Evolutionary conservation across 2,113 vertebrate species (phyloP), one percentile per base, ranked within the genome.

Genomic region (Condylura cristata): DNA sequence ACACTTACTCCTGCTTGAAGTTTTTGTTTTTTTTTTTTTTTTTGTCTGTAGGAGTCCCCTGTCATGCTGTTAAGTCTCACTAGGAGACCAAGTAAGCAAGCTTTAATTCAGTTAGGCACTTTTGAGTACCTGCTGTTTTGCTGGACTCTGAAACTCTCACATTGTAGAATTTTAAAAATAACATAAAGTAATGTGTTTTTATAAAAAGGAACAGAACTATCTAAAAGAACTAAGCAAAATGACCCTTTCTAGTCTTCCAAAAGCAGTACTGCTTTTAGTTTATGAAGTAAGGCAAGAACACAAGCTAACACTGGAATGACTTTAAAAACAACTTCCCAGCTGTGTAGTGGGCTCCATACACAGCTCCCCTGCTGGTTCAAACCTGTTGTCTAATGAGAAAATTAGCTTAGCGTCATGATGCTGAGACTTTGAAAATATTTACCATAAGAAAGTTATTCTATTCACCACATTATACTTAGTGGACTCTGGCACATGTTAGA

Each of bases 341-440:
- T 26, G 24, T 37, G n/a, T 26, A 16, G n/a, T 39, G 37, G 20
- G 17, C 16, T 26, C 34, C 11, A 1, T 8, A 11, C 6, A 17
- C 53, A 8, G 66, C 8, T 17, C 28, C 30, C 3, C 28, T 28
- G 28, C 46, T 22, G 76, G 53, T 58, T 78, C 87, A 26, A 5
- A 48, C 53, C 60, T 39, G 16, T 66, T 74, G 13, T 34, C 46
- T 51, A 61, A 85, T 28, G 56, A 60, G 79, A 37, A 92, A 92
- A 71, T 70, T n/a, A 41, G 24, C 71, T 76, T 39, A 39, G 26
- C 17, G 51, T 75, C 80, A n/a, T 48, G 58, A 14, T 9, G 44
- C 81, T 68, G 75, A 84, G 86, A 87, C 44, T 24, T 65, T 46
- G 78, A n/a, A 88, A 88, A 51, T 72, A 48, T 32, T 60, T 94